phyloP scores from a whole-genome alignment of 2,888 invertebrate species.

The Craniophora ligustri region DNA sequence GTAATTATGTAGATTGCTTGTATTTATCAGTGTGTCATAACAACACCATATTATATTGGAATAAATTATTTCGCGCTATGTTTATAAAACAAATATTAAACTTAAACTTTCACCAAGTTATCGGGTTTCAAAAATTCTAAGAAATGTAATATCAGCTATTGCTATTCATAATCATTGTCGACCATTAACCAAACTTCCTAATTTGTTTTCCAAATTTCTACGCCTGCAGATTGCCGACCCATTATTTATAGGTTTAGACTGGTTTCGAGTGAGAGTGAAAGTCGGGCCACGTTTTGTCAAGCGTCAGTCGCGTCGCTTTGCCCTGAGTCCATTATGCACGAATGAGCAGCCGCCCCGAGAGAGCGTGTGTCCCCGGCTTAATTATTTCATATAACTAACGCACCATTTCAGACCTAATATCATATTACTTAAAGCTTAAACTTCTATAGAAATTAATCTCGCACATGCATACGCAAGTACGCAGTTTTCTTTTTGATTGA shows the following conservation, averaged over 20 bases:
- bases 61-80: too few relatives aligned
- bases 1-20: background rate
- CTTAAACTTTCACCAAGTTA: conserved; percentile 1
- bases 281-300: conserved; percentile 85
- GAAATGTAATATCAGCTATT: background rate
- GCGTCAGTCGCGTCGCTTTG: conserved; percentile 78
- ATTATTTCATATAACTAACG: conserved; percentile 67
- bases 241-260: conserved; percentile 73
- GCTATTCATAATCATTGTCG: background rate
- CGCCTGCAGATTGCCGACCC: conserved; percentile 45
- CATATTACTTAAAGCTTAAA: conserved; percentile 59
- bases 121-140: too few relatives aligned
- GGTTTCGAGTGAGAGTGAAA: conserved; percentile 85
- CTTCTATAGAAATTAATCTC: conserved; percentile 53
- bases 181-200: conserved; percentile 14
- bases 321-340: conserved; percentile 87
- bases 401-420: conserved; percentile 54
- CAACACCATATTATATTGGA: too few relatives aligned
- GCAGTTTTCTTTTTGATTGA: conserved; percentile 51
- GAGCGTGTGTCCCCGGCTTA: conserved; percentile 83
- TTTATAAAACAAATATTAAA: background rate
- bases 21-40: background rate
- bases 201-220: conserved; percentile 40
- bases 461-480: conserved; percentile 65
- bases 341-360: conserved; percentile 87